Percentiles rank a stretch among this genome's conserved stretches.
Evolutionary conservation across 2,797 vertebrate species (phyloP).

Genomic region (Anableps anableps): DNA sequence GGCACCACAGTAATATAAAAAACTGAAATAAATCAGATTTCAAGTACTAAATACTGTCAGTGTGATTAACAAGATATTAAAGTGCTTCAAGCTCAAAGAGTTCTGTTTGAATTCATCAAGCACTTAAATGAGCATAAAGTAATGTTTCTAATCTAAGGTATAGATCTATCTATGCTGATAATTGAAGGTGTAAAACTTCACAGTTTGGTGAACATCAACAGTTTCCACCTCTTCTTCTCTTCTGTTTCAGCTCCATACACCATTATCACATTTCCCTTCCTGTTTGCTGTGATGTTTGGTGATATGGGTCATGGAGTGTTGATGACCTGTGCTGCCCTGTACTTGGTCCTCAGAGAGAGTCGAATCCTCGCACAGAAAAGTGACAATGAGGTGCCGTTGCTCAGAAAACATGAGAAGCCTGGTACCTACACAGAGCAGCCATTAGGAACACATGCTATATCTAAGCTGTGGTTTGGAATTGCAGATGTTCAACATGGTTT

Average conservation of each 20-base stretch:
- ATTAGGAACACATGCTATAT: neutral
- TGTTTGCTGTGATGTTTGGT: constrained; percentile 99
- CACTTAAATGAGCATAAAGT: too few relatives aligned
- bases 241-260: constrained; percentile 89
- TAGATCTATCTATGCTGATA: too few relatives aligned
- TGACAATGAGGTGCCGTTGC: constrained; percentile 91
- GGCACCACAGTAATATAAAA: neutral
- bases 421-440: neutral
- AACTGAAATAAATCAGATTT: neutral
- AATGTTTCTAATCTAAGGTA: too few relatives aligned
- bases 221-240: neutral
- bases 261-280: constrained; percentile 96
- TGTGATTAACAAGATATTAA: neutral
- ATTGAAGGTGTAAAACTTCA: too few relatives aligned
- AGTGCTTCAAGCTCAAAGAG: too few relatives aligned
- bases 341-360: constrained; percentile 93
- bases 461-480: constrained; percentile 6
- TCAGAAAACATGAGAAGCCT: neutral
- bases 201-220: neutral
- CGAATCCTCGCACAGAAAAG: constrained; percentile 94
- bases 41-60: neutral
- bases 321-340: constrained; percentile 93
- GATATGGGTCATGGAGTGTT: constrained; percentile 94
- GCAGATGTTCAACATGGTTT: constrained; percentile 96
- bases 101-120: neutral